phyloP scores from a whole-genome alignment of 2,888 invertebrate genomes.

The Drosophila kanekoi region DNA sequence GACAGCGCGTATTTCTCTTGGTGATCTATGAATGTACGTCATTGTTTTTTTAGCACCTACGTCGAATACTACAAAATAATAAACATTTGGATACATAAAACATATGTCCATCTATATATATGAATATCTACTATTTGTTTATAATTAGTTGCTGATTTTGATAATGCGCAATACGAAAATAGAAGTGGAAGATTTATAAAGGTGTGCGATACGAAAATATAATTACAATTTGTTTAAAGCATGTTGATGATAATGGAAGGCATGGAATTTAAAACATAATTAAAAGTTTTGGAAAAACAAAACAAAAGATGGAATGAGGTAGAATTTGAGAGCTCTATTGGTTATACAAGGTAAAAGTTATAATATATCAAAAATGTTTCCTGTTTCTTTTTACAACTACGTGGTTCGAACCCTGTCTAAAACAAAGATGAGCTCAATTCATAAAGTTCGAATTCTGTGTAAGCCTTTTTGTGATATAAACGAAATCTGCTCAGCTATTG shows the following conservation, averaged over 20 bases:
- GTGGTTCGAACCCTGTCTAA: no score
- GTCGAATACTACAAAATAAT: slow-evolving; percentile 51
- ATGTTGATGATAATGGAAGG: not conserved
- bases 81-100: slow-evolving; percentile 56
- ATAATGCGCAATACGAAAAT: slow-evolving; percentile 58
- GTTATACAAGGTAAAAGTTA: not conserved
- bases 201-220: slow-evolving; percentile 23
- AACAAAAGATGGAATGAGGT: no score
- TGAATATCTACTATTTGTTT: slow-evolving; percentile 48
- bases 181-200: slow-evolving; percentile 54
- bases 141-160: slow-evolving; percentile 62
- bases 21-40: slow-evolving; percentile 55
- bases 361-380: not conserved
- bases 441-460: no score
- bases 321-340: no score
- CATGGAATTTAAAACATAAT: not conserved
- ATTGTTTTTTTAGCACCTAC: slow-evolving; percentile 59
- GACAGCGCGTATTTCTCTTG: slow-evolving; percentile 34
- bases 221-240: slow-evolving; percentile 18
- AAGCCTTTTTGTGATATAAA: no score
- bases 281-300: no score
- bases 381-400: no score
- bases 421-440: no score
- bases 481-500: no score
- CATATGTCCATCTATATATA: slow-evolving; percentile 36